Base-by-base conservation (phyloP, 1,140 invertebrate genomes). In the Oscheius sp. region DNA sequence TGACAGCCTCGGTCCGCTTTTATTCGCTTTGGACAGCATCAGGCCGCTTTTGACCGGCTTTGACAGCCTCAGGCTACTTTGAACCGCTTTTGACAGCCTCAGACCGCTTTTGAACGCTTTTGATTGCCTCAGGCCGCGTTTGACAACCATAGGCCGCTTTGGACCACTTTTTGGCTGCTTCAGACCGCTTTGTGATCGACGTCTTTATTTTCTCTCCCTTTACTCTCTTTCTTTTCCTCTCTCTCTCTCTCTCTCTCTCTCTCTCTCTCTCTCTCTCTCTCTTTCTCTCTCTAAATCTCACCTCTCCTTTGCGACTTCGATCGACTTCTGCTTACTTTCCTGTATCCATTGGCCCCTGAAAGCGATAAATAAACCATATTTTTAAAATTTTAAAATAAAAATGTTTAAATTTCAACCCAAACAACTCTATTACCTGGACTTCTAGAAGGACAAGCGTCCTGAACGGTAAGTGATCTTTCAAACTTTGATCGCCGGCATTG, bases 251-350 rank as follows among this genome's bases (percentile, higher is more conserved):
- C 15, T 35, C 15, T 20, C 36, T 28, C 29, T 26, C 29, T 3
- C 26, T 10, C 15, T 7, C 49, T 63, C 26, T n/a, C 28, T 31
- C 36, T 15, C 15, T 49, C 32, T 52, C 46, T 23, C 15, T 28
- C 20, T 31, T 13, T 35, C 15, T 20, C 36, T 28, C 29, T 26
- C 29, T 3, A 59, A 42, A 26, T 7, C 49, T 63, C 26, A 68
- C 67, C 67, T 68, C 67, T 45, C 61, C 67, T 68, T 2, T 49
- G 58, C n/a, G 67, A 68, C 18, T 68, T 68, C 23, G 67, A 68
- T 18, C 67, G 49, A 35, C 52, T 59, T 32, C 67, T 36, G 52
- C 67, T 68, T 23, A 49, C 67, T n/a, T 38, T 49, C 7, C 67
- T 49, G 32, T 59, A 52, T 36, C 67, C 55, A 61, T 61, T 68